Evolutionary conservation across 37 sponge, comb jelly and placozoan species (phyloP).

Genomic region (Chondrosia reniformis): DNA sequence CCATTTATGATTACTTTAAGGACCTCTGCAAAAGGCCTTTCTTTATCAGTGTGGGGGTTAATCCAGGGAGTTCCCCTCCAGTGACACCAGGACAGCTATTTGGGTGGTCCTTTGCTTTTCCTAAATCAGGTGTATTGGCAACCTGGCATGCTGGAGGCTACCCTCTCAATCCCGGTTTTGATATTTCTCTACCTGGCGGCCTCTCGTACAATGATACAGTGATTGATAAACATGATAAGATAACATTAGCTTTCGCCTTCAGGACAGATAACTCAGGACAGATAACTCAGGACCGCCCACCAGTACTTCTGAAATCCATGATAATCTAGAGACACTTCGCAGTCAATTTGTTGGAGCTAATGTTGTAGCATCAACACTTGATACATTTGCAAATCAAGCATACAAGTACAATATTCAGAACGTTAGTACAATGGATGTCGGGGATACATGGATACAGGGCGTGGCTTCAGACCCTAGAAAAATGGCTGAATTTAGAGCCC

Average conservation of each 20-base stretch:
- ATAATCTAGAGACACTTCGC: slow-evolving; percentile 19
- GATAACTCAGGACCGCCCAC: slow-evolving; percentile 69
- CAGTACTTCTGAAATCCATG: slow-evolving; percentile 40
- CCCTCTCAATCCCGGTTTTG: slow-evolving; percentile 45
- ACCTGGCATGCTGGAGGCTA: slow-evolving; percentile 81
- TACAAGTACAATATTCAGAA: neutral
- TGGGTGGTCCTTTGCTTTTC: slow-evolving; percentile 25
- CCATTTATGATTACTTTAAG: slow-evolving; percentile 4
- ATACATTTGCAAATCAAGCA: slow-evolving; percentile 19
- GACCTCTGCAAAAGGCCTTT: slow-evolving; percentile 4
- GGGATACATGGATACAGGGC: slow-evolving; percentile 73
- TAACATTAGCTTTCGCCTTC: slow-evolving; percentile 65
- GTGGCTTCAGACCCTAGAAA: slow-evolving; percentile 60
- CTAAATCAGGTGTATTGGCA: slow-evolving; percentile 19
- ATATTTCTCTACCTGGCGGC: slow-evolving; percentile 37
- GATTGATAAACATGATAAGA: slow-evolving; percentile 3
- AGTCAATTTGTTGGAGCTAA: slow-evolving; percentile 40
- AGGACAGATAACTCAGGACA: slow-evolving; percentile 77
- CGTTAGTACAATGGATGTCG: slow-evolving; percentile 33
- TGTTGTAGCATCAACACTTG: slow-evolving; percentile 54
- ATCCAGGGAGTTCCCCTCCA: slow-evolving; percentile 63
- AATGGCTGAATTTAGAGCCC: slow-evolving; percentile 37
- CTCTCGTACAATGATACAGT: slow-evolving; percentile 36
- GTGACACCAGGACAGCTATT: slow-evolving; percentile 52
- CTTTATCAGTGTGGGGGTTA: slow-evolving; percentile 67